Evolutionary conservation across 2,797 vertebrate genomes (phyloP), one percentile per base, ranked within the genome.

Genomic region (Poecilia velifera): DNA sequence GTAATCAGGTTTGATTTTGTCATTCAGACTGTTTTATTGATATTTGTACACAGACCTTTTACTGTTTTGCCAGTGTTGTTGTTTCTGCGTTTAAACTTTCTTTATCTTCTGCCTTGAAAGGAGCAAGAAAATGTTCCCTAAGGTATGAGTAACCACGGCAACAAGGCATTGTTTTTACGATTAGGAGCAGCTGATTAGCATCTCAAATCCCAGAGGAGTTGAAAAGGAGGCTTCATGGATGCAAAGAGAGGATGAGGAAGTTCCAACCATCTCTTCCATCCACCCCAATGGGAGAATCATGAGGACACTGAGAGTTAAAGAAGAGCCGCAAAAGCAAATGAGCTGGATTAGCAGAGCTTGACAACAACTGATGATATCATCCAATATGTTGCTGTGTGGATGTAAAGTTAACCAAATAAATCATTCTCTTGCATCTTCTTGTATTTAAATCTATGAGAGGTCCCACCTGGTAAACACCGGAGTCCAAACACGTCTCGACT

Each of bases 401-500:
- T 13, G 25, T 57, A n/a, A 62, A 34, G 59, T 34, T 18, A 34
- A 34, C 14, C 14, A 62, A 62, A 62, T 62, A 34, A 62, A 62
- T 34, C 28, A 62, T 62, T 57, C 28, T 28, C 13, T 34, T 62
- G 57, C 57, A 62, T 31, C 57, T 59, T 59, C 3, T 31, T 31
- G 57, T 31, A 31, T 18, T 62, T 34, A 68, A 68, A 39, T 36
- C 6, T 5, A 64, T 7, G 47, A 22, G 6, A 1, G 1, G 5
- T 68, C 86, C 89, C 86, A 96, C 96, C 96, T 88, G 96, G 96
- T 2, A 96, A 93, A 87, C 96, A 96, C 85, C 91, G 94, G 0
- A 96, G 92, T 36, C 95, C 96, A 3, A 96, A 94, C 84, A 96
- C 91, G 76, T 96, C 96, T 83, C 95, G 93, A 79, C 93, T 94